A percentile compares a stretch with the other conserved stretches of the same genome.
Conservation (phyloP, 1,140 invertebrate species). For the Apis florea region DNA sequence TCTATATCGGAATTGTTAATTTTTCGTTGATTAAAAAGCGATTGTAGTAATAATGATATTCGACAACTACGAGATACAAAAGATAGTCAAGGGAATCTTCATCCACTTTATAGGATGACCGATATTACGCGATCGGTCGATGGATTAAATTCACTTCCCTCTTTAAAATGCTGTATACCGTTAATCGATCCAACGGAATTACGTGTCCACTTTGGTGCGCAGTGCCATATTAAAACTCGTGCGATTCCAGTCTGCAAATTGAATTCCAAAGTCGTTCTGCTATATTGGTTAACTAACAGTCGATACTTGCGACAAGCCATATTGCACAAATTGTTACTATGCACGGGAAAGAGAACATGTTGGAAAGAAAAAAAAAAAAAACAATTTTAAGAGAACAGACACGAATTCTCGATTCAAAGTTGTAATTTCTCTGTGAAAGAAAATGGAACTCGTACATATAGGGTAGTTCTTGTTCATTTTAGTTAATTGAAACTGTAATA, state of each 20-base stretch:
- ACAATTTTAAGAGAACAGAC: neutral
- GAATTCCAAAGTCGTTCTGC: constrained; percentile 55
- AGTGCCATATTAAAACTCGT: constrained; percentile 47
- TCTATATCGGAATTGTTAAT: neutral
- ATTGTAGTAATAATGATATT: constrained; percentile 18
- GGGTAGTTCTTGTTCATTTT: neutral
- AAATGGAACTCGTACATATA: neutral
- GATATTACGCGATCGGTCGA: constrained; percentile 40
- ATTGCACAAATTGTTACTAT: constrained; percentile 1
- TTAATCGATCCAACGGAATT: constrained; percentile 63
- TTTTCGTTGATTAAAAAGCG: constrained; percentile 32
- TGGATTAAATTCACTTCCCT: constrained; percentile 28
- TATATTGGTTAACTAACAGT: constrained; percentile 43
- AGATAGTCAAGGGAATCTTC: constrained; percentile 35
- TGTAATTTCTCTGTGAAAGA: neutral
- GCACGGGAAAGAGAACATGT: neutral
- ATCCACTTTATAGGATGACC: constrained; percentile 35
- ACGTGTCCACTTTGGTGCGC: constrained; percentile 57
- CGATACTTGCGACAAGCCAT: constrained; percentile 44
- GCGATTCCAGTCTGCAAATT: constrained; percentile 48
- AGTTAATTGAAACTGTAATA: neutral
- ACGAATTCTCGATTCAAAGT: neutral
- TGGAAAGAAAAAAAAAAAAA: neutral
- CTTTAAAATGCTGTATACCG: constrained; percentile 47
- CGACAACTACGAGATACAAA: constrained; percentile 32